phyloP scores from a whole-genome alignment of 2,113 vertebrate species.

The Vimba vimba region DNA sequence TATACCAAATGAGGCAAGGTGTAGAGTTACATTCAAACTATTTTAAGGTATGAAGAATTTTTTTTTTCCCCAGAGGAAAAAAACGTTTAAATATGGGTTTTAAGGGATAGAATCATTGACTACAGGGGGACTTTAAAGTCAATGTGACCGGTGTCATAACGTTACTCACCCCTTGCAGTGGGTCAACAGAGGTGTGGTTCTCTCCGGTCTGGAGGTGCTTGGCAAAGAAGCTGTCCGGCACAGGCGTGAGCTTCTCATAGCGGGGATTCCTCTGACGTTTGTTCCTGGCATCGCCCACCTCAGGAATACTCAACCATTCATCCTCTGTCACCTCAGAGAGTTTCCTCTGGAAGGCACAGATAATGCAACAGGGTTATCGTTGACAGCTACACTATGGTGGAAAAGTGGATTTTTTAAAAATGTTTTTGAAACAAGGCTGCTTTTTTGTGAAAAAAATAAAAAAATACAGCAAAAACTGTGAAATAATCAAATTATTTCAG shows the following conservation, averaged over 20 bases:
- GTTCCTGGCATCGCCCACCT: constrained; percentile 96
- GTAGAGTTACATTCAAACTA: too few relatives aligned
- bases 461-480: neutral
- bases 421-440: neutral
- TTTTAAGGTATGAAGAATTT: too few relatives aligned
- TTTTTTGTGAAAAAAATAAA: neutral
- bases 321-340: constrained; percentile 94
- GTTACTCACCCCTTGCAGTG: constrained; percentile 86
- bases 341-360: constrained; percentile 80
- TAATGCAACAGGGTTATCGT: neutral
- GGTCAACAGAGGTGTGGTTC: constrained; percentile 90
- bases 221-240: constrained; percentile 97
- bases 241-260: constrained; percentile 94
- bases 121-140: too few relatives aligned
- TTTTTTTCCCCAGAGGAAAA: too few relatives aligned
- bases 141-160: neutral
- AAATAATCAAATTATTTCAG: neutral
- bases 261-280: constrained; percentile 96
- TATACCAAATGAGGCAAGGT: too few relatives aligned
- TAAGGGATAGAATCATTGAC: too few relatives aligned
- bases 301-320: constrained; percentile 98
- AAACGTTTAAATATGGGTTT: too few relatives aligned
- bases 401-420: neutral
- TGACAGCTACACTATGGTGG: neutral
- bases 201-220: constrained; percentile 94